Conservation (phyloP, 2,113 vertebrate species). For the Pteruthius melanotis region DNA sequence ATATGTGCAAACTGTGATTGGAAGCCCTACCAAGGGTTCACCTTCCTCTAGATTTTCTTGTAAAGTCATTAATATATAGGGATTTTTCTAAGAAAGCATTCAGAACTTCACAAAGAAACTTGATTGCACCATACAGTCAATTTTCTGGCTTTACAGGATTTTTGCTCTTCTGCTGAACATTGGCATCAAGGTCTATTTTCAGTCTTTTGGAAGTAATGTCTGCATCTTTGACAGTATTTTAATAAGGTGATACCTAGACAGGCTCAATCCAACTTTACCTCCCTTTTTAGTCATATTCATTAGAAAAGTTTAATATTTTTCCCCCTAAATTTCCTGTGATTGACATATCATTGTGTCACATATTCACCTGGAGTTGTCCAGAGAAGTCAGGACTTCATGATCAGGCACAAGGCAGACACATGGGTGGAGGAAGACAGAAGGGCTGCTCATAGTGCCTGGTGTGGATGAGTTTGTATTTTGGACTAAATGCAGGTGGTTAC, state of each 20-base stretch:
- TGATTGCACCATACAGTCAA: background rate
- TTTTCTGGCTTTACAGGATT: background rate
- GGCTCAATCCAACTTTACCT: background rate
- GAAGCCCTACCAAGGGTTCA: conserved; percentile 39
- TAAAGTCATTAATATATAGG: conserved; percentile 13
- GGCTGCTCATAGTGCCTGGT: background rate
- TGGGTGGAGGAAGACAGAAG: background rate
- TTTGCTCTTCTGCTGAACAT: background rate
- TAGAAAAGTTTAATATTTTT: background rate
- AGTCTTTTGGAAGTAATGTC: background rate
- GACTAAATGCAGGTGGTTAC: background rate
- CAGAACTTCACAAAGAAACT: conserved; percentile 27
- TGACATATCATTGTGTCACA: background rate
- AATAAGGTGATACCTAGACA: background rate
- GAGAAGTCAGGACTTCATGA: background rate
- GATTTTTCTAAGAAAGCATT: conserved; percentile 48
- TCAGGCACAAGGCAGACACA: background rate
- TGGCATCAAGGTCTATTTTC: background rate
- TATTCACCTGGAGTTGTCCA: background rate
- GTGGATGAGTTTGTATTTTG: background rate
- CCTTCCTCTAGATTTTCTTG: conserved; percentile 39
- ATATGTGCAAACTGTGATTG: conserved; percentile 49
- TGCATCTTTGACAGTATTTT: background rate
- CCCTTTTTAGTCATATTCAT: background rate
- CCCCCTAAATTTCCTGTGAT: background rate